Evolutionary conservation across 2,113 vertebrate species (phyloP), one percentile per base, ranked within the genome.

Genomic region (Rhinopomastus cyanomelas): DNA sequence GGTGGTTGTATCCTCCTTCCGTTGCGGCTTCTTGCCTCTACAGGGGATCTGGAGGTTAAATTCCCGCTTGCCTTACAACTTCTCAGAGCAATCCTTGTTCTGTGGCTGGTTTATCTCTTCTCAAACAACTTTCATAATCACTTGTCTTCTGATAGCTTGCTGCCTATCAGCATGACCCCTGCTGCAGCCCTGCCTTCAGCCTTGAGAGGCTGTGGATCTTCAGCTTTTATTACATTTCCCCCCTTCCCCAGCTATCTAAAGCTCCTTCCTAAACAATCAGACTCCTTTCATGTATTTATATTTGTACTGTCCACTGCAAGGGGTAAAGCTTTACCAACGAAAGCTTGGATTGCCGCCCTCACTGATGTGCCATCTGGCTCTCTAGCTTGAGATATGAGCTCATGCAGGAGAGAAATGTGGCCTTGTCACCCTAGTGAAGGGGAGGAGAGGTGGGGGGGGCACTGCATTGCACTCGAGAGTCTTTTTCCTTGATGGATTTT

Each of bases 291-390:
- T 72, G 71, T 80, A 39, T 89, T 96, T 95, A 83, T 96, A 95
- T 93, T 90, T 95, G 87, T 87, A 60, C 92, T 76, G 78, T 57
- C 90, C 65, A 7, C 94, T 88, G 89, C 85, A 52, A 89, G 85
- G 84, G 89, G 90, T 94, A 62, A 94, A 89, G 92, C 94, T 88
- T 51, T 61, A 89, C 85, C 80, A 60, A 29, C 15, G 30, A 83
- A 94, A 53, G 85, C 87, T 95, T 95, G 91, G 94, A 90, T 85
- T 0, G 1, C 87, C 0, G 59, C 92, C 95, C 84, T 95, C 59
- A 6, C 85, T 73, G 52, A 30, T 78, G 74, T 81, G 84, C 95
- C 94, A 95, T 96, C 95, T 96, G 96, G 91, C 83, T 57, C 95
- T 87, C 88, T 94, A 88, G 69, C 81, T 79, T 46, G 83, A 94